Percentiles rank a stretch among this genome's conserved stretches.
Evolutionary conservation across 2,797 vertebrate species (phyloP).

Genomic region (Myotis planiceps): DNA sequence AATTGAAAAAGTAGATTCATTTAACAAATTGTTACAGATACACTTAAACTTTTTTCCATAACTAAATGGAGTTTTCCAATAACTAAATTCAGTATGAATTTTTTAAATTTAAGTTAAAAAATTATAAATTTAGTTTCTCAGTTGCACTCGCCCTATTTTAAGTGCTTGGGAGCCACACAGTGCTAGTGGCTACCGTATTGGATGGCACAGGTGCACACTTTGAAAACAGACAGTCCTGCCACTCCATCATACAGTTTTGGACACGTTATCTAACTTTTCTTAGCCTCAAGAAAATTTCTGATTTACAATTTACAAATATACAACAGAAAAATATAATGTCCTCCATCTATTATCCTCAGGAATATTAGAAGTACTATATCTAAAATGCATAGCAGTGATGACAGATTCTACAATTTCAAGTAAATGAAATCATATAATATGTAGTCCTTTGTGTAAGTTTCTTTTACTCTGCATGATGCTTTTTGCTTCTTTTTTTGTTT

Average conservation of each 20-base stretch:
- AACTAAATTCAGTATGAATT: background rate
- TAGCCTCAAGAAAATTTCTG: background rate
- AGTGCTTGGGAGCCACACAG: background rate
- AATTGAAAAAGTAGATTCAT: background rate
- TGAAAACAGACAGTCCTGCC: background rate
- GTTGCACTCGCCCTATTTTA: background rate
- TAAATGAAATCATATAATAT: no score
- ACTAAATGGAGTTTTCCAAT: background rate
- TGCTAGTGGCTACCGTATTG: background rate
- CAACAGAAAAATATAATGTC: background rate
- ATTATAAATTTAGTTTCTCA: background rate
- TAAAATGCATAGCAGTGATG: background rate
- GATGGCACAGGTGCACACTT: background rate
- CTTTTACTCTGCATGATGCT: no score
- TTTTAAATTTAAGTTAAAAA: constrained; percentile 14
- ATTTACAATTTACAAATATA: background rate
- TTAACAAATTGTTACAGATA: background rate
- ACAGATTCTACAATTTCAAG: background rate
- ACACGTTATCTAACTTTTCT: background rate
- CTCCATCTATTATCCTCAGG: background rate
- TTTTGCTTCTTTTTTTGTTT: no score
- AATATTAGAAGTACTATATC: background rate
- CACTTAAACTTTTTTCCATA: background rate
- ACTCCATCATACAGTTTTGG: background rate
- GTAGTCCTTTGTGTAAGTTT: no score